Evolutionary conservation across 2,797 vertebrate species (phyloP).

Genomic region (Toxotes lorentzi): DNA sequence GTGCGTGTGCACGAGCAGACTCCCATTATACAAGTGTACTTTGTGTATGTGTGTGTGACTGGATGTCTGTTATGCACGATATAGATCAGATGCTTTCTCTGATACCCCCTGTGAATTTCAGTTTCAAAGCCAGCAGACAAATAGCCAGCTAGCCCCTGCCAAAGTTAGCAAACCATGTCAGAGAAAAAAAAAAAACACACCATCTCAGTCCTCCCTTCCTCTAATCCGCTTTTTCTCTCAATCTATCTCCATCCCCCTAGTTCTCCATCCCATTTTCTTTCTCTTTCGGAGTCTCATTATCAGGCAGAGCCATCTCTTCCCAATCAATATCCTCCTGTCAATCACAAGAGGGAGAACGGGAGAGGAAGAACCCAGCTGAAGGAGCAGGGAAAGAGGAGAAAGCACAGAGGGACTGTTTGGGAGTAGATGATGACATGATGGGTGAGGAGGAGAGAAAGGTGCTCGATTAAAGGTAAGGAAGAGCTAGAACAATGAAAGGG

Average conservation of each 20-base stretch:
- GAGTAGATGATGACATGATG: slow-evolving; percentile 26
- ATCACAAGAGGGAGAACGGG: slow-evolving; percentile 53
- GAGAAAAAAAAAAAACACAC: slow-evolving; percentile 60
- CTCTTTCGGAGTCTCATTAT: slow-evolving; percentile 72
- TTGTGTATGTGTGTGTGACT: slow-evolving; percentile 21
- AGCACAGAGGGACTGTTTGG: slow-evolving; percentile 11
- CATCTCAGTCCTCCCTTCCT: slow-evolving; percentile 36
- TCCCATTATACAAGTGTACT: slow-evolving; percentile 31
- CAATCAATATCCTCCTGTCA: slow-evolving; percentile 77
- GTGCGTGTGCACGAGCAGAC: slow-evolving; percentile 10
- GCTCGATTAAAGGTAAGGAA: slow-evolving; percentile 9
- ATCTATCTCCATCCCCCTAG: slow-evolving; percentile 56
- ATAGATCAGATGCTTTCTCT: slow-evolving; percentile 73
- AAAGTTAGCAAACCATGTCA: slow-evolving; percentile 71
- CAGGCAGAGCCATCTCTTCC: slow-evolving; percentile 70
- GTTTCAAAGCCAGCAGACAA: slow-evolving; percentile 69
- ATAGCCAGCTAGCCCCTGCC: slow-evolving; percentile 60
- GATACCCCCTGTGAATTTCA: slow-evolving; percentile 65
- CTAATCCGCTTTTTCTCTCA: slow-evolving; percentile 70
- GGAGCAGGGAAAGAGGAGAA: slow-evolving; percentile 14
- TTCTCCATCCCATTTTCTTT: slow-evolving; percentile 51
- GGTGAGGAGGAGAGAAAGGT: slow-evolving; percentile 16
- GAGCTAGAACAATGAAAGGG: slow-evolving; percentile 1
- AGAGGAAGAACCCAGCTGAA: slow-evolving; percentile 9
- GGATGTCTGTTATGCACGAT: slow-evolving; percentile 45